These are phyloP conservation scores for Hydropsyche tenuis DNA, from an alignment of 1,140 invertebrate genomes.

Conservation along the genomic window DNA sequence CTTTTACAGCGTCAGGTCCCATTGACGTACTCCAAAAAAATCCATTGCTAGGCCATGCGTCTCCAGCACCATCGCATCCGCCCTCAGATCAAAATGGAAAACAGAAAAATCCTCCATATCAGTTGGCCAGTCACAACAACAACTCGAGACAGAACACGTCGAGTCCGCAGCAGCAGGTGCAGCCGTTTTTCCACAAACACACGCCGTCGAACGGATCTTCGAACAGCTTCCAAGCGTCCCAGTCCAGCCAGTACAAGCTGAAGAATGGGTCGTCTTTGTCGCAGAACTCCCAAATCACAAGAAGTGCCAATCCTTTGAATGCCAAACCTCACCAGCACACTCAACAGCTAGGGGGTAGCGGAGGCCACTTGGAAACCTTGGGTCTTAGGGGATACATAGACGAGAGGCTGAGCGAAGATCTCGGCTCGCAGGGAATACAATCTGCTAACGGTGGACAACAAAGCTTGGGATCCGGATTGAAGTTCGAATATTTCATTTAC, in stretches of 20 bases:
- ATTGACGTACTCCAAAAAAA: slow-evolving; percentile 26
- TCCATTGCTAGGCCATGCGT: slow-evolving; percentile 22
- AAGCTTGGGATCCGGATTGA: slow-evolving; percentile 52
- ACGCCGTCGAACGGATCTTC: slow-evolving; percentile 35
- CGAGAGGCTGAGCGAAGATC: slow-evolving; percentile 49
- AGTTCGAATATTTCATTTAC: slow-evolving; percentile 88
- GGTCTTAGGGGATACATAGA: slow-evolving; percentile 31
- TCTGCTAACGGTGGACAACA: slow-evolving; percentile 3
- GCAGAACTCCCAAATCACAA: slow-evolving; percentile 32
- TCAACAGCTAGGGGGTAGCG: slow-evolving; percentile 43
- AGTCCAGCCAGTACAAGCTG: slow-evolving; percentile 6
- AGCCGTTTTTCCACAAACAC: slow-evolving; percentile 21
- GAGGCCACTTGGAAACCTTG: slow-evolving; percentile 42
- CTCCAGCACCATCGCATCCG: slow-evolving; percentile 40
- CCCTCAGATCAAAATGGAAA: slow-evolving; percentile 44
- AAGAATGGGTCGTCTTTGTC: slow-evolving; percentile 31
- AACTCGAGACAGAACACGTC: slow-evolving; percentile 7
- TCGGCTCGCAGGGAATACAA: slow-evolving; percentile 17
- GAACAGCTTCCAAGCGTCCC: slow-evolving; percentile 20
- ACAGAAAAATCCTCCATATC: slow-evolving; percentile 27
- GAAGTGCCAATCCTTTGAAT: slow-evolving; percentile 38
- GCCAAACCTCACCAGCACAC: slow-evolving; percentile 13
- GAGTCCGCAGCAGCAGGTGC: slow-evolving; percentile 17
- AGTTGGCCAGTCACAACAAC: background rate
- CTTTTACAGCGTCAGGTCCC: slow-evolving; percentile 29